Percentiles rank a stretch among this genome's conserved stretches.
These are phyloP conservation scores for Macrosteles quadrilineatus DNA, from an alignment of 1,140 invertebrate species.

Conservation along the genomic window DNA sequence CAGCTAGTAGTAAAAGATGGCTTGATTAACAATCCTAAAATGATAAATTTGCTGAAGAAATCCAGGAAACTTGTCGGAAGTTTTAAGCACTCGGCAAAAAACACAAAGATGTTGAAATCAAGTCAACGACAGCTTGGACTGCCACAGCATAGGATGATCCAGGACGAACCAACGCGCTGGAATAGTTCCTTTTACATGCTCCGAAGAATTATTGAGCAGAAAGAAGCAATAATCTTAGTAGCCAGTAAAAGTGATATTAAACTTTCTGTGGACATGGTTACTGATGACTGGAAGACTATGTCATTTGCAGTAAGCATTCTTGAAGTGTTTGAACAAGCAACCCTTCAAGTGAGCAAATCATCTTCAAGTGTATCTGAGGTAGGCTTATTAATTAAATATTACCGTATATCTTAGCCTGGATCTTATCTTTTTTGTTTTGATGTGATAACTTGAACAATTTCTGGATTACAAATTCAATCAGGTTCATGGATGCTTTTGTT, in stretches of 20 bases:
- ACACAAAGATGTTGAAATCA: background rate
- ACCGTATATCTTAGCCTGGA: background rate
- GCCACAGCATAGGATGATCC: conserved; percentile 41
- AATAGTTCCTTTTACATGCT: background rate
- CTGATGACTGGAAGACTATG: background rate
- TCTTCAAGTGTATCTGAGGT: conserved; percentile 10
- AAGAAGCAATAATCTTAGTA: background rate
- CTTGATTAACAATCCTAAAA: conserved; percentile 36
- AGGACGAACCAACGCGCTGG: conserved; percentile 13
- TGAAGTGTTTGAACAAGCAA: background rate
- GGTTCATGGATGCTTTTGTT: no score
- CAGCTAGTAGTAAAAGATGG: conserved; percentile 15
- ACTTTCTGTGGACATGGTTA: background rate
- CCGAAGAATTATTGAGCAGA: background rate
- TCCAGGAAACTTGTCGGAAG: conserved; percentile 39
- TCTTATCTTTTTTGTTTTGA: background rate
- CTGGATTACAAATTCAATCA: background rate
- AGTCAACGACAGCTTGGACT: conserved; percentile 23
- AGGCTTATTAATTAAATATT: background rate
- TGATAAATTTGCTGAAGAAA: conserved; percentile 49
- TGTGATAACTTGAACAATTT: background rate
- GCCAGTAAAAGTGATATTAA: background rate
- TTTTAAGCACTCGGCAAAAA: conserved; percentile 6
- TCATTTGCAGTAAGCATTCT: background rate
- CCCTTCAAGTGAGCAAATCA: background rate